Conservation (phyloP, 2,797 vertebrate genomes). For the Odontamblyopus rebecca region DNA sequence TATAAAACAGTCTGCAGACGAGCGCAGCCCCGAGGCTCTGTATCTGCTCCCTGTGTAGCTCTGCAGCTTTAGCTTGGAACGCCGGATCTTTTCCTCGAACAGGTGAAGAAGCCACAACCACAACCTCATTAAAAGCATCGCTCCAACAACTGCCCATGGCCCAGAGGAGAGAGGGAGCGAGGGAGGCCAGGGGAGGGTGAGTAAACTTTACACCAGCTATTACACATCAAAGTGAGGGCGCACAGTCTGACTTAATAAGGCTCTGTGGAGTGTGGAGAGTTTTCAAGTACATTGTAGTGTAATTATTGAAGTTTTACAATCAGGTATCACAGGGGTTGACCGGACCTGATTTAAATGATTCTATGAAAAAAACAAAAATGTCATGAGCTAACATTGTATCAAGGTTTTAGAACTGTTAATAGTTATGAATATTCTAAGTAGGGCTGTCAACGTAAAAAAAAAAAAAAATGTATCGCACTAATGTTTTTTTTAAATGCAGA, state of each 20-base stretch:
- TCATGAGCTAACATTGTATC: too few species aligned
- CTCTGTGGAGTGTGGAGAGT: not conserved
- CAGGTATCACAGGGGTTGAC: too few species aligned
- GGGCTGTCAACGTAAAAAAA: too few species aligned
- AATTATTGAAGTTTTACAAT: not conserved
- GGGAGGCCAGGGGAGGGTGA: slow-evolving; percentile 8
- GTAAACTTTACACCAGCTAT: slow-evolving; percentile 34
- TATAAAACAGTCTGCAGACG: slow-evolving; percentile 34
- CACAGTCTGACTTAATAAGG: not conserved
- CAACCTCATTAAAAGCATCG: slow-evolving; percentile 53
- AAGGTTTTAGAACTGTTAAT: too few species aligned
- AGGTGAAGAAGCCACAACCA: slow-evolving; percentile 44
- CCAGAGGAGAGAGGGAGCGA: not conserved
- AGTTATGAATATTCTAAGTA: too few species aligned
- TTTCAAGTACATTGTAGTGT: not conserved
- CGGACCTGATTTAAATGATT: too few species aligned
- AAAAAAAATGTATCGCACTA: too few species aligned
- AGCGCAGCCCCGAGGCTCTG: slow-evolving; percentile 34
- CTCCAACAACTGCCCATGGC: slow-evolving; percentile 36
- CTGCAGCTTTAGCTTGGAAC: slow-evolving; percentile 14
- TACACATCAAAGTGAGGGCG: slow-evolving; percentile 26
- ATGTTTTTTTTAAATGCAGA: too few species aligned
- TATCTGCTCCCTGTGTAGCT: slow-evolving; percentile 11
- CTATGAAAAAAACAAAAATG: too few species aligned
- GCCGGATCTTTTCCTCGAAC: slow-evolving; percentile 8